A percentile compares a stretch with the other conserved stretches of the same genome.
These are phyloP conservation scores for Leucopsar rothschildi DNA, from an alignment of 2,113 vertebrate genomes.

Conservation along the genomic window DNA sequence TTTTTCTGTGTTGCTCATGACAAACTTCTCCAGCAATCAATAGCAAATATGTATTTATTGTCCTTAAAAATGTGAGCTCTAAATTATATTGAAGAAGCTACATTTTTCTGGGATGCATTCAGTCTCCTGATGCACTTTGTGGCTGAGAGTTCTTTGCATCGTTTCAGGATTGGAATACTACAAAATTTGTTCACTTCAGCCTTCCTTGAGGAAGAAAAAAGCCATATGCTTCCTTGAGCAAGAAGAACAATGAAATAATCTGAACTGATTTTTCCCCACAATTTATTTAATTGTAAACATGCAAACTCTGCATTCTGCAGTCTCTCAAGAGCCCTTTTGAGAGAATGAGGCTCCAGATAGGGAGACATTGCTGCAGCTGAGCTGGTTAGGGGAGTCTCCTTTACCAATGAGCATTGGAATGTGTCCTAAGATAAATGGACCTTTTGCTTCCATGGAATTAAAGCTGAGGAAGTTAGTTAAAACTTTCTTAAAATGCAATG, in stretches of 20 bases:
- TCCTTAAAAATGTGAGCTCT: not conserved
- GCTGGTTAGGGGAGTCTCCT: not conserved
- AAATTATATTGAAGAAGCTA: not conserved
- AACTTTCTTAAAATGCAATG: not conserved
- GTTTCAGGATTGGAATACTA: not conserved
- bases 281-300: not conserved
- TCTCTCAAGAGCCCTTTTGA: not conserved
- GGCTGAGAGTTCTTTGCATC: not conserved
- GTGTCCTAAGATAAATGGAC: not conserved
- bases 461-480: slow-evolving; percentile 16
- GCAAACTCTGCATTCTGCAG: not conserved
- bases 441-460: not conserved
- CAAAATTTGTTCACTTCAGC: not conserved
- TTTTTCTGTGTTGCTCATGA: not conserved
- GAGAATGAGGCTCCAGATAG: not conserved
- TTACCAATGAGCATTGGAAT: not conserved
- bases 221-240: not conserved
- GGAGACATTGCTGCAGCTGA: not conserved
- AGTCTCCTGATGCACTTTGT: not conserved
- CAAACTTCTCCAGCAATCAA: not conserved
- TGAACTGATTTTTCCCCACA: not conserved
- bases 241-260: not conserved
- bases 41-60: not conserved
- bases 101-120: not conserved
- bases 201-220: not conserved